Evolutionary conservation across 2,797 vertebrate species (phyloP).

Genomic region (Phylloscopus collybita): DNA sequence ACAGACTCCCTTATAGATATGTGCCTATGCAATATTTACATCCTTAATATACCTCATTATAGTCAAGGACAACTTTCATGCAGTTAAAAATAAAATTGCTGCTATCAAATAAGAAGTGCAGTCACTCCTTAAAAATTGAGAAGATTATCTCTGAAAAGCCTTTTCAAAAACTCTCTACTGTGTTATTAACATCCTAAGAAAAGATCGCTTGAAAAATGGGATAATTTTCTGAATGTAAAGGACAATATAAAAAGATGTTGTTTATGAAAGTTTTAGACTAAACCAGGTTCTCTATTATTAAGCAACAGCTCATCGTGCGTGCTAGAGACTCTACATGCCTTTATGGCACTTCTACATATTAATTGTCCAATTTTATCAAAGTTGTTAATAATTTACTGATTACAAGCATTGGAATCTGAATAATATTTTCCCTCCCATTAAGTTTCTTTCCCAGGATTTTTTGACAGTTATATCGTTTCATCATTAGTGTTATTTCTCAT

Average conservation of each 20-base stretch:
- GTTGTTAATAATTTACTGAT: slow-evolving; percentile 78
- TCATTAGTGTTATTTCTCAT: slow-evolving; percentile 74
- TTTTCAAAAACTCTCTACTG: slow-evolving; percentile 49
- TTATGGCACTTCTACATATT: slow-evolving; percentile 51
- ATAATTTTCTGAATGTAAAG: slow-evolving; percentile 69
- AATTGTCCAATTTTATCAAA: slow-evolving; percentile 76
- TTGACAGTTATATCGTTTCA: slow-evolving; percentile 73
- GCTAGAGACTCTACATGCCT: slow-evolving; percentile 18
- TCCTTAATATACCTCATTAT: neutral
- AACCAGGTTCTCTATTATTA: slow-evolving; percentile 67
- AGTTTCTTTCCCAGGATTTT: slow-evolving; percentile 68
- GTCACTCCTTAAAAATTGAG: slow-evolving; percentile 55
- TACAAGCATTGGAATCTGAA: slow-evolving; percentile 67
- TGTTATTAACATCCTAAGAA: slow-evolving; percentile 69
- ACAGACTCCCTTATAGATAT: neutral
- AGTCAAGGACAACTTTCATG: neutral
- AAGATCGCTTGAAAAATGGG: slow-evolving; percentile 62
- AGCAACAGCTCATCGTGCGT: slow-evolving; percentile 56
- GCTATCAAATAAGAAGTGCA: slow-evolving; percentile 40
- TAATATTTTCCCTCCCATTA: slow-evolving; percentile 77
- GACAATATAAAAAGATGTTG: slow-evolving; percentile 56
- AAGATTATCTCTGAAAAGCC: slow-evolving; percentile 63
- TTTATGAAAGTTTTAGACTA: slow-evolving; percentile 55
- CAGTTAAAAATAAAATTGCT: slow-evolving; percentile 51
- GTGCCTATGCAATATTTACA: slow-evolving; percentile 21